Percentiles rank a stretch among this genome's conserved stretches.
phyloP scores from a whole-genome alignment of 2,888 invertebrate genomes.

The Brachypalpus laphriformis region DNA sequence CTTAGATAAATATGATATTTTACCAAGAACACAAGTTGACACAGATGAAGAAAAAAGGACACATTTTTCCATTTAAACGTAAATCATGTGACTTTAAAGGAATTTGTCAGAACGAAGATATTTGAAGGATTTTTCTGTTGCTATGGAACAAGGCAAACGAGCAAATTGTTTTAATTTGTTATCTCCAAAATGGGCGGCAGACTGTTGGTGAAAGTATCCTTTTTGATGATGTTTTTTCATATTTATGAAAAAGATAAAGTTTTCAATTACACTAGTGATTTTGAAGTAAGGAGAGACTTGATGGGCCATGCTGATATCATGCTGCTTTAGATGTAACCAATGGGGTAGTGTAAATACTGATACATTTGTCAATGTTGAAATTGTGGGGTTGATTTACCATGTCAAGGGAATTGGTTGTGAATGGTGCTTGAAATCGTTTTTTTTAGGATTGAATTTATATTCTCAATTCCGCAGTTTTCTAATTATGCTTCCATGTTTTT shows the following conservation, averaged over 20 bases:
- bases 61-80: slow-evolving; percentile 20
- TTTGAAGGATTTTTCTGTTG: slow-evolving; percentile 1
- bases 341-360: not conserved
- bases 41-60: not conserved
- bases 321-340: not conserved
- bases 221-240: slow-evolving; percentile 19
- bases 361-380: not conserved
- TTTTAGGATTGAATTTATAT: too few relatives aligned
- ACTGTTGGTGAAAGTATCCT: slow-evolving; percentile 5
- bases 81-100: slow-evolving; percentile 25
- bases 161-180: slow-evolving; percentile 45
- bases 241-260: slow-evolving; percentile 16
- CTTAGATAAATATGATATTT: slow-evolving; percentile 49
- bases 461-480: too few relatives aligned
- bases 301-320: not conserved
- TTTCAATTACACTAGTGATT: slow-evolving; percentile 26
- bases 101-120: not conserved
- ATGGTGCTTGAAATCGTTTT: too few relatives aligned
- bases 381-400: not conserved
- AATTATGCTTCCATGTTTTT: too few relatives aligned
- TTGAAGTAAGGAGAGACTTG: not conserved
- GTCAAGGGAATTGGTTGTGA: not conserved
- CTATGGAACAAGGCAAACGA: not conserved
- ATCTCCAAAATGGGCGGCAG: slow-evolving; percentile 9
- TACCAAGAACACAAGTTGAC: not conserved